Evolutionary conservation across 2,113 vertebrate species (phyloP).

Genomic region (Oncorhynchus kisutch): DNA sequence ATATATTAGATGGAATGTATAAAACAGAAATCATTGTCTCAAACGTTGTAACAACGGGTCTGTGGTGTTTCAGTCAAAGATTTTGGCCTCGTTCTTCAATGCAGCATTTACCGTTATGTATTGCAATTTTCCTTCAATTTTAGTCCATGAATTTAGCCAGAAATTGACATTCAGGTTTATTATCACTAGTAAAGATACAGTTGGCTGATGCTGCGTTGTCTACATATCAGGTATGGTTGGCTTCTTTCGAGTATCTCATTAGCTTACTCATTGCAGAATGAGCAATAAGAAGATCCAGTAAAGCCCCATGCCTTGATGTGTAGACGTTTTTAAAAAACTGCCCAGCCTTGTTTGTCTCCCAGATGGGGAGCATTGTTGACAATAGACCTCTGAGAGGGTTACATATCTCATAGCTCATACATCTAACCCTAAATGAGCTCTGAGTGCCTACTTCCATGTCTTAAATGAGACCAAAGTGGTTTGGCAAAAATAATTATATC

Average conservation of each 20-base stretch:
- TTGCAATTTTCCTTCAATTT: constrained; percentile 3
- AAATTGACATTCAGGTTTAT: constrained; percentile 8
- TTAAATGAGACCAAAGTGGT: neutral
- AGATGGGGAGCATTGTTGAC: neutral
- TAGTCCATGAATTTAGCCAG: constrained; percentile 13
- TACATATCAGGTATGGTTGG: neutral
- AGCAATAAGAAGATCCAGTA: too few species aligned
- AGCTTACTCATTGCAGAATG: too few species aligned
- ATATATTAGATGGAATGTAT: neutral
- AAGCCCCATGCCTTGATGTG: neutral
- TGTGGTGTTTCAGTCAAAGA: neutral
- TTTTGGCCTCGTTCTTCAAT: constrained; percentile 2
- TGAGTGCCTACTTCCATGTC: neutral
- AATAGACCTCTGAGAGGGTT: neutral
- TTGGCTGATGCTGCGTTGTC: constrained; percentile 20
- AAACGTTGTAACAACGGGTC: neutral
- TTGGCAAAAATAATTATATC: neutral
- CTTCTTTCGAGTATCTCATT: too few species aligned
- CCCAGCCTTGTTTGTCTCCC: neutral
- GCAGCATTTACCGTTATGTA: constrained; percentile 21
- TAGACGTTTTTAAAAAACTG: neutral
- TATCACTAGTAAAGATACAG: neutral
- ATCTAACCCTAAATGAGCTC: neutral
- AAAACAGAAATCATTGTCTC: neutral
- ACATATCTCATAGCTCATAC: neutral